These are phyloP conservation scores for Troilus luridus DNA, from an alignment of 2,888 invertebrate species.

Conservation along the genomic window DNA sequence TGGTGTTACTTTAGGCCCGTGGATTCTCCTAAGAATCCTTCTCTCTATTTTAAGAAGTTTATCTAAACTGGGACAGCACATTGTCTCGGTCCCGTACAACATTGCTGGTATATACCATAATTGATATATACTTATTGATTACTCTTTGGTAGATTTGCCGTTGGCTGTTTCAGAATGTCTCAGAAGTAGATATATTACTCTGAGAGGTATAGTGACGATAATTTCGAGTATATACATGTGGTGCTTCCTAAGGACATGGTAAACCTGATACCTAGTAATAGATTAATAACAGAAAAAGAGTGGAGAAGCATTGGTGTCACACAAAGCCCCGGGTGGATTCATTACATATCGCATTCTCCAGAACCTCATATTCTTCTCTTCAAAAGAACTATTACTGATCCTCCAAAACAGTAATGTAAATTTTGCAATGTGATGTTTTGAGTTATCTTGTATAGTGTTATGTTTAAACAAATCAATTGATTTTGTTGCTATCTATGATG, in stretches of 20 bases:
- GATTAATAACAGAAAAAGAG: conserved; percentile 93
- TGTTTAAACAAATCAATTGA: conserved; percentile 21
- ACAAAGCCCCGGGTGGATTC: conserved; percentile 96
- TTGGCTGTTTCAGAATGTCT: conserved; percentile 27
- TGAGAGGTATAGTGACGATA: conserved; percentile 92
- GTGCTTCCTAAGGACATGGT: conserved; percentile 93
- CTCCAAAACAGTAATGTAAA: conserved; percentile 51
- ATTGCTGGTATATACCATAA: too few species aligned
- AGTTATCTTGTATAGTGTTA: conserved; percentile 48
- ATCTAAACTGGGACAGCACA: too few species aligned
- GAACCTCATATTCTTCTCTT: conserved; percentile 94
- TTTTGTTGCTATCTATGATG: conserved; percentile 47
- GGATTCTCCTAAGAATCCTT: too few species aligned
- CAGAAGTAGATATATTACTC: conserved; percentile 87
- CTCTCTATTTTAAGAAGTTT: too few species aligned
- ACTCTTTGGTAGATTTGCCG: neutral
- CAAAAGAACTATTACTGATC: conserved; percentile 69
- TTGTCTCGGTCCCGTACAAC: too few species aligned
- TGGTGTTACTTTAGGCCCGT: too few species aligned
- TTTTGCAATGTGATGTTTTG: conserved; percentile 28
- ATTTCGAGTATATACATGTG: conserved; percentile 95
- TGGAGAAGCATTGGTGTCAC: conserved; percentile 96
- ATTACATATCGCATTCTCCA: conserved; percentile 97
- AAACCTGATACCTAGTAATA: conserved; percentile 90
- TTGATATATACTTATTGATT: too few species aligned